phyloP scores from a whole-genome alignment of 2,797 vertebrate genomes.

The Nyctibius grandis region DNA sequence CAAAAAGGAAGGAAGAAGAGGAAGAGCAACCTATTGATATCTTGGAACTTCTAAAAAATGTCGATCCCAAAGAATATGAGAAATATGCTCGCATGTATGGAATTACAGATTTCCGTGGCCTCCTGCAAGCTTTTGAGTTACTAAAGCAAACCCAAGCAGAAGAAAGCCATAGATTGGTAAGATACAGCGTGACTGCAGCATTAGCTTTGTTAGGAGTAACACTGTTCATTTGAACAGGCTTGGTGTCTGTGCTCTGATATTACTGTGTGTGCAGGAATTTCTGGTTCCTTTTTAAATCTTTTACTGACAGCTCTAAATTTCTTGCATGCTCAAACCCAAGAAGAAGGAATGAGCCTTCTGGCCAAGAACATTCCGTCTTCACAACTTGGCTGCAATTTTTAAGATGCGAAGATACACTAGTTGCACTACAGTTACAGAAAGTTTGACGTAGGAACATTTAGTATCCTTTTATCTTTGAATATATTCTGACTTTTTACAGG shows the following conservation, averaged over 20 bases:
- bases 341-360: neutral
- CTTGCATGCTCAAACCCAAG: neutral
- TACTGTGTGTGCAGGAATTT: neutral
- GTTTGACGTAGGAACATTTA: neutral
- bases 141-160: slow-evolving; percentile 88
- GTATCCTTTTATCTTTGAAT: neutral
- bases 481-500: slow-evolving; percentile 74
- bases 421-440: neutral
- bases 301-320: neutral
- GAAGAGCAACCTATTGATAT: slow-evolving; percentile 95
- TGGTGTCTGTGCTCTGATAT: neutral
- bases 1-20: slow-evolving; percentile 89
- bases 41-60: slow-evolving; percentile 95
- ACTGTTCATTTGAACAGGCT: neutral
- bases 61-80: slow-evolving; percentile 98
- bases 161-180: slow-evolving; percentile 91
- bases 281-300: neutral
- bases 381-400: neutral
- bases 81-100: slow-evolving; percentile 99
- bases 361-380: neutral
- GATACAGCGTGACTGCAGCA: neutral
- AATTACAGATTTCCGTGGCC: slow-evolving; percentile 96
- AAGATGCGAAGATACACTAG: neutral
- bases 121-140: slow-evolving; percentile 95
- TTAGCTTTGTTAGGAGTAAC: neutral